Base-by-base conservation (phyloP, 53 echinoderm and acorn worm genomes). In the Luidia sarsii region DNA sequence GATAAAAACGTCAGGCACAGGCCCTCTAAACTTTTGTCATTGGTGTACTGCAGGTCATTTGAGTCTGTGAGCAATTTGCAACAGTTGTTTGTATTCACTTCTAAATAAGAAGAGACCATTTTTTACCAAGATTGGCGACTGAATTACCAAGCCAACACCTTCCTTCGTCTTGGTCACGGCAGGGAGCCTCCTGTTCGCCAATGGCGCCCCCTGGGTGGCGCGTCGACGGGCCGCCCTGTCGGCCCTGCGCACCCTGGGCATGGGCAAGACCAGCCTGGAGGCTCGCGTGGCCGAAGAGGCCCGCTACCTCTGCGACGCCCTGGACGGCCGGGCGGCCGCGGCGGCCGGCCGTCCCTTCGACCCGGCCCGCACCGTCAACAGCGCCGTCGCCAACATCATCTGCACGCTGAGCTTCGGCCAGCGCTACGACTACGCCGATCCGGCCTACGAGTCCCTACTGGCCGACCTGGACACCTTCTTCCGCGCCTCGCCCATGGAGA, bases 251-350 rank as follows among this genome's bases (percentile, higher is more conserved):
- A 57, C 81, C 13, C 81, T 87, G 10, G 87, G 87, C 60, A 81
- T 87, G 81, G 87, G 87, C 0, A 87, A 81, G 23, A 68, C 80
- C 3, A 87, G 87, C 45, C 52, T 81, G 15, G 81, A 87, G 39
- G 48, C 15, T 15, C 50, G 69, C 1, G 61, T 87, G 29, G 81
- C 70, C 23, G 67, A 80, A 29, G 87, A 87, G 48, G 81, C 81
- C 1, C 51, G 81, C 2, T 60, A 41, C 51, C 55, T 87, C 1
- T 60, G 70, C 30, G 71, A 61, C 13, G 62, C 63, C 33, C 56
- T 70, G 14, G 87, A 60, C 13, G 37, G 51, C 11, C 7, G 51
- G 36, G 18, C 63, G 15, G 70, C 46, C 3, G 11, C 50, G 27
- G n/a, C n/a, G n/a, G n/a, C n/a, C n/a, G n/a, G n/a, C n/a, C n/a